phyloP scores from a whole-genome alignment of 2,113 vertebrate genomes.

The Athene noctua region DNA sequence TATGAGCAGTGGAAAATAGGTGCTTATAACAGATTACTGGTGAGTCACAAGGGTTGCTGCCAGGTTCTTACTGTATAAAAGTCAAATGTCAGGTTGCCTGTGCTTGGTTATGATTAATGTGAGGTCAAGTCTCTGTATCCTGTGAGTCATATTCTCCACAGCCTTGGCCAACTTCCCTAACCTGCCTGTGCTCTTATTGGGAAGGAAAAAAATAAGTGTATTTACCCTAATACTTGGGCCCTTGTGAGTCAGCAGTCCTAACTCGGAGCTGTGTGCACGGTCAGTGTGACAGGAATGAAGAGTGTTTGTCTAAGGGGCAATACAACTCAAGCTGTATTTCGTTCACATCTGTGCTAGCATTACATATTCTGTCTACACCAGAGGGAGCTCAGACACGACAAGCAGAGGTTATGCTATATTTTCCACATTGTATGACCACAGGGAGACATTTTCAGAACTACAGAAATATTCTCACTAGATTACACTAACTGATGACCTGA shows the following conservation, averaged over 20 bases:
- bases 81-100: neutral
- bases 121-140: neutral
- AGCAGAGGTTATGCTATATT: neutral
- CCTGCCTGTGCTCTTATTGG: neutral
- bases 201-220: neutral
- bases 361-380: neutral
- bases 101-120: neutral
- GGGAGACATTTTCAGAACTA: neutral
- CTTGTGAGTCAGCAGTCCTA: neutral
- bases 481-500: neutral
- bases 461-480: neutral
- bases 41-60: constrained; percentile 13
- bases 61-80: neutral
- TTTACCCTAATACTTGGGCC: neutral
- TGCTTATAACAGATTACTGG: neutral
- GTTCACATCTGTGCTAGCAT: neutral
- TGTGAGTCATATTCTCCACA: neutral
- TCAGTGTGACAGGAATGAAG: accelerated
- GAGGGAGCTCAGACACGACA: neutral
- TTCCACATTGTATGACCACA: neutral
- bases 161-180: neutral
- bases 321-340: neutral
- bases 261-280: neutral
- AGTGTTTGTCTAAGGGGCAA: neutral
- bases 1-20: neutral